These are phyloP conservation scores for Pollachius pollachius DNA, from an alignment of 2,113 vertebrate genomes.

Conservation along the genomic window DNA sequence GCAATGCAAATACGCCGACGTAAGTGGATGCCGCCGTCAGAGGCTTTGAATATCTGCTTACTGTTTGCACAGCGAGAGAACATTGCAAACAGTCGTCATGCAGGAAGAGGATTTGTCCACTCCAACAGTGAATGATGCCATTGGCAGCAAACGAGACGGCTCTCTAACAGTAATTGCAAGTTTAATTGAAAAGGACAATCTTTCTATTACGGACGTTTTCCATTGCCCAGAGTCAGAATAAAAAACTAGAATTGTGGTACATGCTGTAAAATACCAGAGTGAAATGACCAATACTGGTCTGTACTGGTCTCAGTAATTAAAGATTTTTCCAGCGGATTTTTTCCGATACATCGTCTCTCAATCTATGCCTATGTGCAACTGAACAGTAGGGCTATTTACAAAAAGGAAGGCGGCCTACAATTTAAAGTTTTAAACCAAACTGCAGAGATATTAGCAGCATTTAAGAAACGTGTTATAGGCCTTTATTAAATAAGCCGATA, in stretches of 20 bases:
- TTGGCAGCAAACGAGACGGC: conserved; percentile 27
- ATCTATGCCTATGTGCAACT: no score
- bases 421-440: no score
- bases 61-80: conserved; percentile 62
- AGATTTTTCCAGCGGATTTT: no score
- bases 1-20: conserved; percentile 64
- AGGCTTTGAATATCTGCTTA: conserved; percentile 52
- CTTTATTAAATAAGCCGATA: no score
- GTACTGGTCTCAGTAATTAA: no score
- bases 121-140: conserved; percentile 33
- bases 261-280: neutral
- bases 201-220: conserved; percentile 16
- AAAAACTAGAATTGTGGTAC: neutral
- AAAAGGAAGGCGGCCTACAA: no score
- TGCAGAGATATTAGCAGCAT: no score
- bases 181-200: conserved; percentile 44
- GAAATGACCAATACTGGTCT: no score
- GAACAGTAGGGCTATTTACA: no score
- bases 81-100: conserved; percentile 54
- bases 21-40: conserved; percentile 59
- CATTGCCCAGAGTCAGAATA: conserved; percentile 8
- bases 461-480: no score
- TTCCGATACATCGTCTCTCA: no score
- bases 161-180: neutral
- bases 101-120: conserved; percentile 47